Evolutionary conservation across 2,113 vertebrate species (phyloP).

Genomic region (Setophaga petechia): DNA sequence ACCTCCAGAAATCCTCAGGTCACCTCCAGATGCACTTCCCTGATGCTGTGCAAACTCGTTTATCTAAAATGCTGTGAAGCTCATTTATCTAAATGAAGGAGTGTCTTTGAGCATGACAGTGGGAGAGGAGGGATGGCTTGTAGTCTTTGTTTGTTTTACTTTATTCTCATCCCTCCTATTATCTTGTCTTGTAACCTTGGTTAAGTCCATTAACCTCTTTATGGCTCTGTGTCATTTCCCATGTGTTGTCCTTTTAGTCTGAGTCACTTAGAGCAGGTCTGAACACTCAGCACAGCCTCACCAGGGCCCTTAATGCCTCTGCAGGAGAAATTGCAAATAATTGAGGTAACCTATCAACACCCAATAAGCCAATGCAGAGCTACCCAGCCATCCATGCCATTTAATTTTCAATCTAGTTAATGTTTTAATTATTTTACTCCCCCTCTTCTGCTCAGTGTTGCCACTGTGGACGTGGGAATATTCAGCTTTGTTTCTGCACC

Average conservation of each 20-base stretch:
- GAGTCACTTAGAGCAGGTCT: not conserved
- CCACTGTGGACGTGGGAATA: not conserved
- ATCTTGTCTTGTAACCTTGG: slow-evolving; percentile 27
- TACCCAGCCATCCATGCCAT: slow-evolving; percentile 20
- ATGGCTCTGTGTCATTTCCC: slow-evolving; percentile 30
- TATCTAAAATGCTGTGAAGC: not conserved
- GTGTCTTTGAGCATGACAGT: not conserved
- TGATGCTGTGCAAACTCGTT: not conserved
- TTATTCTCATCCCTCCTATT: not conserved
- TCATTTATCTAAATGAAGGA: slow-evolving; percentile 30
- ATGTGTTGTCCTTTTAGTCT: slow-evolving; percentile 15
- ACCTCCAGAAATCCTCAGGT: not conserved
- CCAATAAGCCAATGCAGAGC: not conserved
- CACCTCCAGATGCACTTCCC: not conserved
- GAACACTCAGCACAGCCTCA: not conserved
- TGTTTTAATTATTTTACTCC: slow-evolving; percentile 57
- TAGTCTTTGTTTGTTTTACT: slow-evolving; percentile 24
- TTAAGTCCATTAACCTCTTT: slow-evolving; percentile 52
- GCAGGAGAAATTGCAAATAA: not conserved
- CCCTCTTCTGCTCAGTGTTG: not conserved
- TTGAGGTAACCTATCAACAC: slow-evolving; percentile 44
- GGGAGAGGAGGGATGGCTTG: not conserved
- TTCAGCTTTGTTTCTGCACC: not conserved
- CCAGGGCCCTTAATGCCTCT: not conserved
- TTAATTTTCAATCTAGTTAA: slow-evolving; percentile 56